A percentile compares a stretch with the other conserved stretches of the same genome.
These are phyloP conservation scores for Zoanthus sociatus DNA, from an alignment of 92 coral and sea anemone species.

Conservation along the genomic window DNA sequence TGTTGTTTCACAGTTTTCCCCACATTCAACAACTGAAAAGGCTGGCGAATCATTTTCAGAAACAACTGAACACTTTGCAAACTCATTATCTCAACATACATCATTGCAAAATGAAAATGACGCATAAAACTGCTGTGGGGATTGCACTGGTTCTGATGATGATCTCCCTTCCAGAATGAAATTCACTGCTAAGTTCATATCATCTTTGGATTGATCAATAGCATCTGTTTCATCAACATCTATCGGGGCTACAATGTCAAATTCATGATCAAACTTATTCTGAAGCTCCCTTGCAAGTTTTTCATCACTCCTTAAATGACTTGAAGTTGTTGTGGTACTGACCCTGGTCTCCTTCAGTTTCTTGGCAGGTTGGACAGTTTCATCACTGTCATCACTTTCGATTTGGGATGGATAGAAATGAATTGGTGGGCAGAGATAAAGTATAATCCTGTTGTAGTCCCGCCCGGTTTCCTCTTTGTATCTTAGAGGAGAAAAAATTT, in stretches of 20 bases:
- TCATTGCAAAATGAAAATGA: too few species aligned
- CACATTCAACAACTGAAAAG: neutral
- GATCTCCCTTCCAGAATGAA: too few species aligned
- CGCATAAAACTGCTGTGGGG: too few species aligned
- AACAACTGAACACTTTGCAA: neutral
- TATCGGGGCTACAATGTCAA: neutral
- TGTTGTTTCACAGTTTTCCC: neutral
- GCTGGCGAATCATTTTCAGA: neutral
- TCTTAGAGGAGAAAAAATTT: conserved; percentile 50
- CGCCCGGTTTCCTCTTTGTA: conserved; percentile 63
- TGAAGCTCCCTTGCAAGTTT: conserved; percentile 60
- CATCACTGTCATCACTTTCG: conserved; percentile 43
- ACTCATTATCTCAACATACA: neutral
- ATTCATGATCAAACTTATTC: conserved; percentile 46
- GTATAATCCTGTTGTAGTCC: conserved; percentile 59
- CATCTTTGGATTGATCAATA: too few species aligned
- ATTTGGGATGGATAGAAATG: conserved; percentile 24
- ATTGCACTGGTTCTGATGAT: too few species aligned
- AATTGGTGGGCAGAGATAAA: conserved; percentile 62
- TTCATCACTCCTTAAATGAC: conserved; percentile 9
- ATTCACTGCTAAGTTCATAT: too few species aligned
- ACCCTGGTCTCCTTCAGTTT: conserved; percentile 2
- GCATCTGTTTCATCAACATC: neutral
- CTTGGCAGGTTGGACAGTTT: conserved; percentile 6
- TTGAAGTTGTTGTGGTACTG: neutral